A percentile compares a stretch with the other conserved stretches of the same genome.
Evolutionary conservation across 2,888 invertebrate genomes (phyloP).

Genomic region (Agrochola litura): DNA sequence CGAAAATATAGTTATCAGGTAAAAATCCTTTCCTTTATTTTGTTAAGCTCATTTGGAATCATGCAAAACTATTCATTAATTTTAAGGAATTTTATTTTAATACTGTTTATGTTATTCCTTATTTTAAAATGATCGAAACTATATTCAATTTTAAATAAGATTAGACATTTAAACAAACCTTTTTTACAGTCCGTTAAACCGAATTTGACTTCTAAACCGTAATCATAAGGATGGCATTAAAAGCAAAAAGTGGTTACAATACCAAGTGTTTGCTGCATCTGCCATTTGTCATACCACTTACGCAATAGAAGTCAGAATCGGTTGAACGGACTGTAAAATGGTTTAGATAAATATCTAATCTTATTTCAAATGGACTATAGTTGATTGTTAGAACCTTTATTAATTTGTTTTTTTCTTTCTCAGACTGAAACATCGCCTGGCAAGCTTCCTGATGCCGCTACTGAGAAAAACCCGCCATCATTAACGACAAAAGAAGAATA

Average conservation of each 20-base stretch:
- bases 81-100: background rate
- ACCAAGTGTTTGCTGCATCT: no score
- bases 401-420: conserved; percentile 66
- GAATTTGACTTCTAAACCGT: no score
- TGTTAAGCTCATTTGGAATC: conserved; percentile 34
- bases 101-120: background rate
- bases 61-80: conserved; percentile 42
- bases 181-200: no score
- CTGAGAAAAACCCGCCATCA: conserved; percentile 85
- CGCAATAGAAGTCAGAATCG: no score
- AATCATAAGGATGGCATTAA: no score
- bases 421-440: conserved; percentile 89
- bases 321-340: no score
- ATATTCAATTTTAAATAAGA: no score
- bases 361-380: no score
- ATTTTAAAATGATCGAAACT: background rate
- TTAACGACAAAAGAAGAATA: conserved; percentile 58
- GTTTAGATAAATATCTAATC: no score
- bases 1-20: conserved; percentile 57
- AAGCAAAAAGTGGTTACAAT: no score
- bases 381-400: conserved; percentile 9
- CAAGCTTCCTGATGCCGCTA: conserved; percentile 89
- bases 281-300: no score
- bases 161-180: no score
- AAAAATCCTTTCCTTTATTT: conserved; percentile 45